Conservation (phyloP, 2,113 vertebrate genomes). For the Dermatemys mawii region DNA sequence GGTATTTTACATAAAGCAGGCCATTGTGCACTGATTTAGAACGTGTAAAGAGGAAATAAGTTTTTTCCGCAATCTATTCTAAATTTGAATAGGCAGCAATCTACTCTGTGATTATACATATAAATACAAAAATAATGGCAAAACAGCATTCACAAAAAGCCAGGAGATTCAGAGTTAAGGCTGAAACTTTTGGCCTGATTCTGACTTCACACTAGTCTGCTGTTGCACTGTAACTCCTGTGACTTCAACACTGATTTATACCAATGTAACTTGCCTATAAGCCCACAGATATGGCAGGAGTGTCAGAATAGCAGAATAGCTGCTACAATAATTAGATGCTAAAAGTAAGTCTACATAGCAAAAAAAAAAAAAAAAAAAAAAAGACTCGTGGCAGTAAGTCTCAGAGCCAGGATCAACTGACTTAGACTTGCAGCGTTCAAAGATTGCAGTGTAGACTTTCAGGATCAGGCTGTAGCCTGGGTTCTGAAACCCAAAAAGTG, state of each 20-base stretch:
- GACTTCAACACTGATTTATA: background rate
- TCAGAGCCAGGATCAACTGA: background rate
- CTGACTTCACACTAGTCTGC: background rate
- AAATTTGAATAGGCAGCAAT: slow-evolving; percentile 78
- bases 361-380: background rate
- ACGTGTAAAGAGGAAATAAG: slow-evolving; percentile 84
- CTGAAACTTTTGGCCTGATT: slow-evolving; percentile 24
- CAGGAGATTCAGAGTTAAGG: slow-evolving; percentile 33
- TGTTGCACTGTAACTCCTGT: background rate
- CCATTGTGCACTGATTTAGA: slow-evolving; percentile 79
- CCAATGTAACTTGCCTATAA: background rate
- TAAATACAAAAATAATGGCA: slow-evolving; percentile 73
- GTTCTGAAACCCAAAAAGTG: background rate
- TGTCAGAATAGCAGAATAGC: background rate
- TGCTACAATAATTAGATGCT: background rate
- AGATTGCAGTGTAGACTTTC: background rate
- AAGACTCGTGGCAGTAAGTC: background rate
- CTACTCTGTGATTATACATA: slow-evolving; percentile 78
- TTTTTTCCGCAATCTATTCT: slow-evolving; percentile 79
- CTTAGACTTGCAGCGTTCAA: background rate
- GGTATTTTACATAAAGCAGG: slow-evolving; percentile 85
- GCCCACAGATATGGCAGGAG: background rate
- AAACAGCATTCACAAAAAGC: slow-evolving; percentile 65
- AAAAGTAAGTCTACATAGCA: background rate
- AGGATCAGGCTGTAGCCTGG: background rate